Evolutionary conservation across 1,140 invertebrate genomes (phyloP), one percentile per base, ranked within the genome.

Genomic region (Aleiodes sp.): DNA sequence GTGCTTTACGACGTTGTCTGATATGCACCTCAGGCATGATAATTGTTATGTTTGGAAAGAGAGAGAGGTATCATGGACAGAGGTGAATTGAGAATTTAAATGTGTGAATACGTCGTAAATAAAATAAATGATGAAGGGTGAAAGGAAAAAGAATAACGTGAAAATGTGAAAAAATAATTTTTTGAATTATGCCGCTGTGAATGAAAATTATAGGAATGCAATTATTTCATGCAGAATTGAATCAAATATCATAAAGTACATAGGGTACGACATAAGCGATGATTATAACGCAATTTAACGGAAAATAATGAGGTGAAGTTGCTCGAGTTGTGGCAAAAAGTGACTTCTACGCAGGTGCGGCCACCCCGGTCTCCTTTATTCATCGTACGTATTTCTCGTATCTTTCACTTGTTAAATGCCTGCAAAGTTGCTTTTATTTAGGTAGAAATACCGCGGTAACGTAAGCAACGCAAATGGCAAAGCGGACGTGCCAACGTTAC

Each of bases 31-130:
- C 70, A 73, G 71, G 73, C 72, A 79, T 70, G 72, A 69, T 77
- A 77, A 79, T 76, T 79, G 78, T 76, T 79, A 76, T 75, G 76
- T 76, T 77, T 70, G 70, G 43, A 76, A 76, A 68, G 76, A 77
- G 41, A 65, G 16, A 65, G 64, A 35, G 19, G 33, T 26, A 43
- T 21, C 60, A 2, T 62, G 19, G 19, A 62, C 31, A 37, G 21
- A 52, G 46, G 46, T 24, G 46, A 52, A 21, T 21, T 24, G 46
- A 52, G 46, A 52, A 52, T 52, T 52, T 52, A 52, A 21, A 52
- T 52, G 46, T 52, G 46, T 10, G 46, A 52, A 52, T 21, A 21
- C 46, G 21, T 52, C 46, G 21, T 52, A 52, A 52, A 52, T 24
- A 24, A 52, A 21, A 24, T 4, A 19, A 24, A 52, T 2, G 16